Conservation (phyloP, 1,140 invertebrate genomes). For the Drosophila pseudoananassae region DNA sequence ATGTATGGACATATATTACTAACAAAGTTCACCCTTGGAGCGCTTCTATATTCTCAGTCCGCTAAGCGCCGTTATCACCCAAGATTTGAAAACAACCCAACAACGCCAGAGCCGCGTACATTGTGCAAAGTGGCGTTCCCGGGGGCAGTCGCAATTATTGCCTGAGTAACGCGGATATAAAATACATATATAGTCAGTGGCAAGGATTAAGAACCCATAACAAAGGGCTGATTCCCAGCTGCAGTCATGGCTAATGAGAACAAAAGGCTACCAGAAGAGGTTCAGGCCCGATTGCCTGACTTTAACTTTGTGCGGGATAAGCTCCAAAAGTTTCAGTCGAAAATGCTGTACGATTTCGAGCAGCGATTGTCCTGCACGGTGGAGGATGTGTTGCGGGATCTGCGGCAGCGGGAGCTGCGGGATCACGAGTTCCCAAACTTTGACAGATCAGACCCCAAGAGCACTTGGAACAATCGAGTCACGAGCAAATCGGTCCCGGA, state of each 20-base stretch:
- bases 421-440: slow-evolving; percentile 73
- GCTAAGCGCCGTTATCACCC: slow-evolving; percentile 35
- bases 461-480: slow-evolving; percentile 74
- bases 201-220: slow-evolving; percentile 20
- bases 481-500: slow-evolving; percentile 17
- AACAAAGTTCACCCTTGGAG: not conserved
- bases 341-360: slow-evolving; percentile 67
- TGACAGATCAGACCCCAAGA: slow-evolving; percentile 21
- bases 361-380: slow-evolving; percentile 64
- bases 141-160: slow-evolving; percentile 33
- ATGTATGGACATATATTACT: too few species aligned
- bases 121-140: slow-evolving; percentile 45
- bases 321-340: slow-evolving; percentile 62
- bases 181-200: slow-evolving; percentile 3
- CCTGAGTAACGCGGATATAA: slow-evolving; percentile 31
- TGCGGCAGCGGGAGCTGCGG: slow-evolving; percentile 66
- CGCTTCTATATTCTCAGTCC: not conserved
- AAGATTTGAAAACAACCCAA: slow-evolving; percentile 40
- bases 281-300: slow-evolving; percentile 24
- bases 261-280: not conserved
- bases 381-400: slow-evolving; percentile 77
- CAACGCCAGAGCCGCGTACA: slow-evolving; percentile 21
- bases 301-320: slow-evolving; percentile 66
- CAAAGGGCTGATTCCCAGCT: not conserved
- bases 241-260: slow-evolving; percentile 36